These are phyloP conservation scores for Antedon mediterranea DNA, from an alignment of 53 echinoderm and acorn worm genomes.

Conservation along the genomic window DNA sequence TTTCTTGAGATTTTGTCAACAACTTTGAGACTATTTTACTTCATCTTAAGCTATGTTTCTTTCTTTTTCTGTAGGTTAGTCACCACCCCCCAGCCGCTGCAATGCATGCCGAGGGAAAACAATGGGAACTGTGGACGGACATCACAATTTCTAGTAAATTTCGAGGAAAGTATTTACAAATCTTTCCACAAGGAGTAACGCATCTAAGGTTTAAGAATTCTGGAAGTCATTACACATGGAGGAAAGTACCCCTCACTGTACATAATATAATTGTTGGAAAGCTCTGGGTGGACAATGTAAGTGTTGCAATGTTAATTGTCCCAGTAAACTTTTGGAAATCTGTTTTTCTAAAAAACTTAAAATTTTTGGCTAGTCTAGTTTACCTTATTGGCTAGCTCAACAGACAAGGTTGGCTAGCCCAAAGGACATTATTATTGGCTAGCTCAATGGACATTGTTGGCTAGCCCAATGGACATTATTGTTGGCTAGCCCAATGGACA, in stretches of 20 bases:
- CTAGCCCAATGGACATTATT: too few relatives aligned
- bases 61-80: slow-evolving; percentile 44
- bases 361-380: too few relatives aligned
- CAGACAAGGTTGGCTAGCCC: too few relatives aligned
- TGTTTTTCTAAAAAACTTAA: too few relatives aligned
- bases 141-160: slow-evolving; percentile 98
- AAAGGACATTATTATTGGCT: too few relatives aligned
- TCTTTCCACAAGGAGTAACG: slow-evolving; percentile 88
- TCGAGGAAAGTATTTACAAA: slow-evolving; percentile 92
- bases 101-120: slow-evolving; percentile 66
- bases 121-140: slow-evolving; percentile 89
- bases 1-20: too few relatives aligned
- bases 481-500: too few relatives aligned
- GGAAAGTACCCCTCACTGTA: slow-evolving; percentile 77
- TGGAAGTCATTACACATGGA: slow-evolving; percentile 94
- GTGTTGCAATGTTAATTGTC: slow-evolving; percentile 8
- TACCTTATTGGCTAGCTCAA: too few relatives aligned
- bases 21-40: background rate
- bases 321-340: too few relatives aligned
- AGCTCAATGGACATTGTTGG: too few relatives aligned
- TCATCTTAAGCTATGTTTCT: too few relatives aligned
- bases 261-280: slow-evolving; percentile 99
- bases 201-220: slow-evolving; percentile 80
- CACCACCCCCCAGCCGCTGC: slow-evolving; percentile 98
- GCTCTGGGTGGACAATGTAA: slow-evolving; percentile 95